Base-by-base conservation (phyloP, 2,113 vertebrate genomes). In the Indicator maculatus region DNA sequence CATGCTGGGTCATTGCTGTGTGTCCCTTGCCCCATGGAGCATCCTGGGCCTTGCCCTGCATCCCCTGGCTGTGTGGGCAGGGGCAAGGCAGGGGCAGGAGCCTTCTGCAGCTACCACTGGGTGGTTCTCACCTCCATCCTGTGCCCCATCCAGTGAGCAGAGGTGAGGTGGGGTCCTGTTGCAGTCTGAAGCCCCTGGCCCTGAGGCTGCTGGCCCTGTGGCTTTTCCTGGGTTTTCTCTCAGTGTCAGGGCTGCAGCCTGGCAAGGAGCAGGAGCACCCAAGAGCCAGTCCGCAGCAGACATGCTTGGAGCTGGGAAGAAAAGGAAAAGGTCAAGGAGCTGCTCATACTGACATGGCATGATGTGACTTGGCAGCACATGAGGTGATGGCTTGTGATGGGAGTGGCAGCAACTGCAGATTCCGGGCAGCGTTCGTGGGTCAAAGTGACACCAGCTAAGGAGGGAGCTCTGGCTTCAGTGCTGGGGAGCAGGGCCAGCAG, bases 141-240 rank as follows among this genome's bases (percentile, higher is more conserved):
- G 17, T 36, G 36, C 12, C 52, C 45, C 2, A 2, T 4, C 38
- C 1, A 2, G 28, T 0, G 0, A 76, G 36, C 1, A 0, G 63
- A 24, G 47, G 39, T 0, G 4, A n/a, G 58, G 47, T 5, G 9
- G 27, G 27, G 16, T 27, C 33, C 28, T 1, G 2, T 26, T 41
- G 41, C 70, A 30, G 24, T 16, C 31, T 7, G 50, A 44, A 53
- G 16, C n/a, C 38, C 59, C 52, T 4, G 0, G 5, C 36, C 56
- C 67, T 2, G 1, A 2, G 39, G 80, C 80, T 52, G 41, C 56
- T 2, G 0, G 36, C 26, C 11, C 56, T 16, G 31, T 1, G 1
- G 8, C 5, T 53, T 75, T 58, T 60, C 41, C 16, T 38, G 11
- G 0, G 1, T n/a, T 64, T 44, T 21, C 28, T 39, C 58, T 59